Evolutionary conservation across 1,140 invertebrate species (phyloP).

Genomic region (Chelonus insularis): DNA sequence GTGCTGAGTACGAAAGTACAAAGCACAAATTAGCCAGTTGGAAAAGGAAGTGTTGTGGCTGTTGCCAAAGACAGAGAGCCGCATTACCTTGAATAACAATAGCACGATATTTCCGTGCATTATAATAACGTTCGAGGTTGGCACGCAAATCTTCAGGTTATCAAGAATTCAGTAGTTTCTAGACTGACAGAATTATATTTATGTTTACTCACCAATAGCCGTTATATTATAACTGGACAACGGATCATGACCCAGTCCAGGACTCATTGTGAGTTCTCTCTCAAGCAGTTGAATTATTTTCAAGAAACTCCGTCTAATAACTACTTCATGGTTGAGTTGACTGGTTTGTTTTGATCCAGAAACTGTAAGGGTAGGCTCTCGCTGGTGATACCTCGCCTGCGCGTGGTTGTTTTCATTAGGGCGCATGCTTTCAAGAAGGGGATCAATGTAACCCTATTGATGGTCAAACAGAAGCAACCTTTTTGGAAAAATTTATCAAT

Average conservation of each 20-base stretch:
- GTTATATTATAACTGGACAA: slow-evolving; percentile 51
- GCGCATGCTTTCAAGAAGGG: background rate
- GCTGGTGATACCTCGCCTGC: background rate
- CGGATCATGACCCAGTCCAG: slow-evolving; percentile 53
- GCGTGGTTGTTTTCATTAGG: background rate
- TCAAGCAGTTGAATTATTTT: background rate
- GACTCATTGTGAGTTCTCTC: slow-evolving; percentile 43
- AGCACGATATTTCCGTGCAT: slow-evolving; percentile 3
- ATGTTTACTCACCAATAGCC: slow-evolving; percentile 41
- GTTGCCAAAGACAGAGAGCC: slow-evolving; percentile 53
- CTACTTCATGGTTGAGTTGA: slow-evolving; percentile 13
- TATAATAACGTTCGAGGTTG: background rate
- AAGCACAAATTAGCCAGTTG: slow-evolving; percentile 79
- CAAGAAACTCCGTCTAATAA: background rate
- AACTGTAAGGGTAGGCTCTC: background rate
- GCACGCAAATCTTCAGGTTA: background rate
- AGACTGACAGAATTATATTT: slow-evolving; percentile 3
- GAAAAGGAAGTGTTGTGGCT: slow-evolving; percentile 59
- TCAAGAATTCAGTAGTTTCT: slow-evolving; percentile 7
- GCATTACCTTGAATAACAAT: slow-evolving; percentile 44
- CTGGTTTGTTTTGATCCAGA: slow-evolving; percentile 24
- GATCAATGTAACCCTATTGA: slow-evolving; percentile 5
- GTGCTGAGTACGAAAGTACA: slow-evolving; percentile 75
- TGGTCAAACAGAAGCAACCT: background rate
- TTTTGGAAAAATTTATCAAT: background rate